phyloP scores from a whole-genome alignment of 2,113 vertebrate genomes.

The Ceratotherium simum region DNA sequence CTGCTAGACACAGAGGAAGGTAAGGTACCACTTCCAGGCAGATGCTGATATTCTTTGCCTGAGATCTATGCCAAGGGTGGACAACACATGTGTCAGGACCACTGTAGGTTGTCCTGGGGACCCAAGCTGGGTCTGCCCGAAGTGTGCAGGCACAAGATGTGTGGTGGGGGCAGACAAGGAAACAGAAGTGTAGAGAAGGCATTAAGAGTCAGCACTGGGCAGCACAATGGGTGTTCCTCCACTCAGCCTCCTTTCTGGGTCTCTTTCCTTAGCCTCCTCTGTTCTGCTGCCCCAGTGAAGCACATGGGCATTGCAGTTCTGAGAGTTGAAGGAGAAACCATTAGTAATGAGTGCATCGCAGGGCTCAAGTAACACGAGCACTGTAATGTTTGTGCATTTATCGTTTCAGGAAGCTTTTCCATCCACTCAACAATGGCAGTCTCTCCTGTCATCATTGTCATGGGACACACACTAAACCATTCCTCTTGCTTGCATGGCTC shows the following conservation, averaged over 20 bases:
- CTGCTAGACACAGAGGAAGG: neutral
- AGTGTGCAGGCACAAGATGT: too few relatives aligned
- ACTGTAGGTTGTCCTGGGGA: too few relatives aligned
- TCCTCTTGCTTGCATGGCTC: neutral
- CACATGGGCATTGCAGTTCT: neutral
- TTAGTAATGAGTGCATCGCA: too few relatives aligned
- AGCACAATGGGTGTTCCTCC: neutral
- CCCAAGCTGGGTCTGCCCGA: too few relatives aligned
- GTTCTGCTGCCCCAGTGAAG: neutral
- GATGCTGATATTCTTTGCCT: neutral
- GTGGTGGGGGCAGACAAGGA: neutral
- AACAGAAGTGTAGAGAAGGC: neutral
- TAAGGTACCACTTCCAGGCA: neutral
- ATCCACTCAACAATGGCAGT: too few relatives aligned
- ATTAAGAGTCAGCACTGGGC: neutral
- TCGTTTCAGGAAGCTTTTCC: neutral
- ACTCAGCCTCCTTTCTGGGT: neutral
- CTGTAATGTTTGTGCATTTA: neutral
- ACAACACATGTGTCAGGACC: too few relatives aligned
- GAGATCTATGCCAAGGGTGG: too few relatives aligned
- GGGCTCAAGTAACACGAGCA: neutral
- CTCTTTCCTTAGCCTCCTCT: too few relatives aligned
- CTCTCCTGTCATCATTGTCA: neutral
- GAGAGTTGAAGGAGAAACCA: neutral
- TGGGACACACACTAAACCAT: neutral